A percentile compares a stretch with the other conserved stretches of the same genome.
phyloP scores from a whole-genome alignment of 2,113 vertebrate species.

The Prietella phreatophila region DNA sequence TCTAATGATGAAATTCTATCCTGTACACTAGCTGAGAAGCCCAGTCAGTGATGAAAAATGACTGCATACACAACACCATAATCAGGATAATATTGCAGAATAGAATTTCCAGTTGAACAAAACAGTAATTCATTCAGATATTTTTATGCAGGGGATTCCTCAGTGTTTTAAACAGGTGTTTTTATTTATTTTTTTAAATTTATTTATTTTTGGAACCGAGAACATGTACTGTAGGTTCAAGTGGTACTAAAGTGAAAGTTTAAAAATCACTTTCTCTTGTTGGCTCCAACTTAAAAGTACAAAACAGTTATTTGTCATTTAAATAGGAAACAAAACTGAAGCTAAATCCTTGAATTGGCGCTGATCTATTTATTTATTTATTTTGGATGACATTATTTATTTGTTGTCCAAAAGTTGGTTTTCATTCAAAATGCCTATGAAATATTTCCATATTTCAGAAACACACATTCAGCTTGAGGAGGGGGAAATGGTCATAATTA shows the following conservation, averaged over 20 bases:
- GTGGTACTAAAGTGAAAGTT: not conserved
- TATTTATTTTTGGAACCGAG: not conserved
- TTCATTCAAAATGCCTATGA: not conserved
- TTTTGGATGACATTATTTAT: not conserved
- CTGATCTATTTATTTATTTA: not conserved
- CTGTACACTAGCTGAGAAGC: not conserved
- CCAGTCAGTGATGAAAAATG: not conserved
- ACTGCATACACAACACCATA: not conserved
- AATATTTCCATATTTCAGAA: not conserved
- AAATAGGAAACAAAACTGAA: not conserved
- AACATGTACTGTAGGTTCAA: not conserved
- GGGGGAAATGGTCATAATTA: not conserved
- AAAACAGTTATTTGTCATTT: not conserved
- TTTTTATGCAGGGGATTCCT: not conserved
- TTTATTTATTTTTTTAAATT: not conserved
- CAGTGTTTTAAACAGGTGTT: not conserved
- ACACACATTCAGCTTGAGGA: not conserved
- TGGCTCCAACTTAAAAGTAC: not conserved
- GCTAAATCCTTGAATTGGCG: not conserved
- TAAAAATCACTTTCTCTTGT: not conserved
- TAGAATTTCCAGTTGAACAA: not conserved
- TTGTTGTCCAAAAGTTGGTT: not conserved
- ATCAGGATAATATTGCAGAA: not conserved
- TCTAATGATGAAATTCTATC: not conserved
- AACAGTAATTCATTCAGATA: not conserved